Percentiles rank a stretch among this genome's conserved stretches.
phyloP scores from a whole-genome alignment of 2,113 vertebrate species.

The Aphelocoma coerulescens region DNA sequence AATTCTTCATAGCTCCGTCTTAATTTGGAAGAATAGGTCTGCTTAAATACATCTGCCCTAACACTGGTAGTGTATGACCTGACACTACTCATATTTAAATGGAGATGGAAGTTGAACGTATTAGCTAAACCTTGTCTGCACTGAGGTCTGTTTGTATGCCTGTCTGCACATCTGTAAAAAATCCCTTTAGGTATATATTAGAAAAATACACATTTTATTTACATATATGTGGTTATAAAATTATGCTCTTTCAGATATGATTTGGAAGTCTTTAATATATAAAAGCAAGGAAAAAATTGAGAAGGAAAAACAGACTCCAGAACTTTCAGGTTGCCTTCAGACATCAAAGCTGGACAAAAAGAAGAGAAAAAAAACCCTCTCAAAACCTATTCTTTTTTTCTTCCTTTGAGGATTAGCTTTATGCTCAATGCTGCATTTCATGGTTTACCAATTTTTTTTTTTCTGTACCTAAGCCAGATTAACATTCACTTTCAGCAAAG shows the following conservation, averaged over 20 bases:
- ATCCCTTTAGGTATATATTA: background rate
- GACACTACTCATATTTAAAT: background rate
- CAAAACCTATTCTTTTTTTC: background rate
- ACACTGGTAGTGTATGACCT: background rate
- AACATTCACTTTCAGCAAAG: background rate
- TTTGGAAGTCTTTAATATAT: background rate
- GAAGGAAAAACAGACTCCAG: background rate
- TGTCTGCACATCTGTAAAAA: background rate
- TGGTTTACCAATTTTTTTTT: slow-evolving; percentile 27
- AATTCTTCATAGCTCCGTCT: background rate
- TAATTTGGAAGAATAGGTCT: background rate
- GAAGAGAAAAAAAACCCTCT: background rate
- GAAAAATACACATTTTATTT: background rate
- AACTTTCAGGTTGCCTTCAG: background rate
- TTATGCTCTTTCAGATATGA: background rate
- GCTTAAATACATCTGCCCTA: background rate
- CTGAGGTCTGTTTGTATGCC: background rate
- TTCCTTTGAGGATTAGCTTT: slow-evolving; percentile 36
- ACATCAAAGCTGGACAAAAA: background rate
- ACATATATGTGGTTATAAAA: background rate
- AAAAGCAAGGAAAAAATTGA: background rate
- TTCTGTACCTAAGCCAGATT: slow-evolving; percentile 19
- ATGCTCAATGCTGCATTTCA: background rate
- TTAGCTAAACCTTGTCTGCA: background rate
- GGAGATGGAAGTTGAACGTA: background rate